A percentile compares a stretch with the other conserved stretches of the same genome.
Conservation (phyloP, 2,113 vertebrate genomes). For the Pedionomus torquatus region DNA sequence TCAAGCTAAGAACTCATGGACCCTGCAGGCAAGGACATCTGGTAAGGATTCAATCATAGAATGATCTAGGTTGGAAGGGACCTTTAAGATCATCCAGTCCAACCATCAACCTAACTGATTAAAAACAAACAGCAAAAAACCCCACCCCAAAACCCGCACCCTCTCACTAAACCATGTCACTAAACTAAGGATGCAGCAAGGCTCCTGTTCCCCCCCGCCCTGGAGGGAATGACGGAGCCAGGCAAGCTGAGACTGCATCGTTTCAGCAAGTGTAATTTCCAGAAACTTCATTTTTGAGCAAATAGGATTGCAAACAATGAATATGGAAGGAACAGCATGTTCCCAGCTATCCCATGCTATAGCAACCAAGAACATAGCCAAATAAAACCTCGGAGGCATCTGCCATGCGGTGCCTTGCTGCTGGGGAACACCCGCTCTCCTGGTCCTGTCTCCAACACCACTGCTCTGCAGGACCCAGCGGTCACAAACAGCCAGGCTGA, state of each 20-base stretch:
- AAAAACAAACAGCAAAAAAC: no score
- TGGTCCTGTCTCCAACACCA: background rate
- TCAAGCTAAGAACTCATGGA: background rate
- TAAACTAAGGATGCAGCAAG: background rate
- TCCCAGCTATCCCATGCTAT: background rate
- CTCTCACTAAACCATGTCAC: no score
- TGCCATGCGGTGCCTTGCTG: background rate
- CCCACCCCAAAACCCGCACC: no score
- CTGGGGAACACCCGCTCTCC: background rate
- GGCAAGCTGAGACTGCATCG: background rate
- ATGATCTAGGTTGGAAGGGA: no score
- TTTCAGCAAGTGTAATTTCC: background rate
- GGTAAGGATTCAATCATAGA: background rate
- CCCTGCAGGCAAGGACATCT: background rate
- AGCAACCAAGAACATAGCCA: background rate
- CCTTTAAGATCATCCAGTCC: no score
- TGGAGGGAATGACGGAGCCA: background rate
- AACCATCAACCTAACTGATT: no score
- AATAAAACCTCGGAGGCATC: background rate
- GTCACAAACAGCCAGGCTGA: background rate
- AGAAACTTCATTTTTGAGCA: background rate
- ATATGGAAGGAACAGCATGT: background rate
- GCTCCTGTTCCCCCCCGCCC: background rate
- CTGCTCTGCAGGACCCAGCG: background rate
- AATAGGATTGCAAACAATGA: background rate